Base-by-base conservation (phyloP, 1,140 invertebrate genomes). In the Eubasilissa regina region DNA sequence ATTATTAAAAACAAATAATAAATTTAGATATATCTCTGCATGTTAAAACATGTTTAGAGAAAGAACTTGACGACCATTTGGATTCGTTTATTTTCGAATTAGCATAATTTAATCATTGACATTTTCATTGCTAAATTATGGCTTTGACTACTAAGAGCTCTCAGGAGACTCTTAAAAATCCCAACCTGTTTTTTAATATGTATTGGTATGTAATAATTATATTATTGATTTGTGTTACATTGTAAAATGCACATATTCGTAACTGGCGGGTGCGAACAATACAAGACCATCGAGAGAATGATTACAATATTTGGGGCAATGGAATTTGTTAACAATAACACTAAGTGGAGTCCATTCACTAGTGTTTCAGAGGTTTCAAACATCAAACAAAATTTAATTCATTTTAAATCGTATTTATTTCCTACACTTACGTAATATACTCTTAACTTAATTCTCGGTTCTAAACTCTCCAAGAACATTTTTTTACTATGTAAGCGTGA, bases 301-400 rank as follows among this genome's bases (percentile, higher is more conserved):
- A 80, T 80, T 80, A 76, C 74, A 72, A 72, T 80, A 76, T 80
- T 80, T 80, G 75, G 73, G 53, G 4, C 58, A 74, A 76, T 80
- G 35, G 79, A 25, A 72, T 80, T 80, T 76, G 79, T 80, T 80
- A 80, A 68, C 64, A 68, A 68, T 68, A 68, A 48, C 64, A 68
- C 64, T 68, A 68, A 68, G 44, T 68, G 64, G 44, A 45, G 44
- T 1, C n/a, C 19, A 68, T 68, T 68, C 44, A 47, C 25, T 64
- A 25, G 19, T 64, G 25, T 10, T 64, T 13, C 64, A 68, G 64
- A 44, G 64, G 64, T 48, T 10, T 45, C 47, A 9, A 47, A 68
- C 13, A n/a, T 62, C 12, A 62, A 62, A 0, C 12, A 9, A 21
- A 62, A 62, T 19, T 35, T 35, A 3, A 35, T 35, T 6, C 6